These are phyloP conservation scores for Bombus picipes DNA, from an alignment of 1,140 invertebrate species.

Conservation along the genomic window DNA sequence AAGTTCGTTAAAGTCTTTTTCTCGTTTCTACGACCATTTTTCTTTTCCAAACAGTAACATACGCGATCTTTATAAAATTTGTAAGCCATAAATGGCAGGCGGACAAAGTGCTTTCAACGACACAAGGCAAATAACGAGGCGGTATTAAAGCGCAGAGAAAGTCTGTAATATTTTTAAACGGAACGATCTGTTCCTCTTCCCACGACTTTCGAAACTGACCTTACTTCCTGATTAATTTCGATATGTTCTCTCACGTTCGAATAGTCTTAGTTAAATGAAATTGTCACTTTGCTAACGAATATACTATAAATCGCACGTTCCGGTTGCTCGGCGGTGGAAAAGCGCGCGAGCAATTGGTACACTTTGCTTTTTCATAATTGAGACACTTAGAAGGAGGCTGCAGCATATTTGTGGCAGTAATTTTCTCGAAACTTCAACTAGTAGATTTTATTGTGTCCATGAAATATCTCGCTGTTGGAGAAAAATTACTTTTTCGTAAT, in stretches of 20 bases:
- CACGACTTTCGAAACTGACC: slow-evolving; percentile 38
- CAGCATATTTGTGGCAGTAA: background rate
- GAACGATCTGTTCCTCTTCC: slow-evolving; percentile 40
- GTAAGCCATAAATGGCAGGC: background rate
- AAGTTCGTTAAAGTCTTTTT: background rate
- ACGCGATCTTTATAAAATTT: background rate
- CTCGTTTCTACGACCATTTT: slow-evolving; percentile 2
- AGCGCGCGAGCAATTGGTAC: background rate
- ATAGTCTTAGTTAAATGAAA: background rate
- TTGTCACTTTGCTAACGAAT: background rate
- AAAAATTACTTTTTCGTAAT: background rate
- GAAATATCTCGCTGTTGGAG: background rate
- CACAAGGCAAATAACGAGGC: background rate
- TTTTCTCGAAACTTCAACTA: background rate
- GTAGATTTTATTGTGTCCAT: background rate
- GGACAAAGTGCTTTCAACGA: background rate
- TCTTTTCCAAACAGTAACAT: too few species aligned
- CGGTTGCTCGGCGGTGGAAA: background rate
- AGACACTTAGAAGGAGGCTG: background rate
- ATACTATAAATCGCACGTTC: background rate
- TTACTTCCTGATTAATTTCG: slow-evolving; percentile 39
- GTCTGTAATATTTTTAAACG: slow-evolving; percentile 41
- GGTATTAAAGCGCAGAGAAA: slow-evolving; percentile 41
- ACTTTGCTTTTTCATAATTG: background rate
- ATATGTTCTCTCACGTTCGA: background rate